A percentile compares a stretch with the other conserved stretches of the same genome.
phyloP scores from a whole-genome alignment of 2,113 vertebrate genomes.

The Cranoglanis bouderius region DNA sequence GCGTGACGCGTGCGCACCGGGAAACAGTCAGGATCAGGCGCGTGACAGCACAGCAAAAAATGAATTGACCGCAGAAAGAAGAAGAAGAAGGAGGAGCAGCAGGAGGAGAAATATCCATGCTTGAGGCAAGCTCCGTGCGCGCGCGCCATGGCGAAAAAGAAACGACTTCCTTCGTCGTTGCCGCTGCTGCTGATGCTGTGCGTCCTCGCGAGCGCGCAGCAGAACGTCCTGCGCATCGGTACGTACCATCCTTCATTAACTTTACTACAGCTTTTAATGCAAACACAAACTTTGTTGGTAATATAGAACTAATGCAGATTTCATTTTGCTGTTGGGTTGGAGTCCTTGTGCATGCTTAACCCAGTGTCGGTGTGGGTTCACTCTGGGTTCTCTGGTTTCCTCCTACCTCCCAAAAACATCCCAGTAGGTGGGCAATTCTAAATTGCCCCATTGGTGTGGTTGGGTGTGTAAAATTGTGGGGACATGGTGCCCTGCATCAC shows the following conservation, averaged over 20 bases:
- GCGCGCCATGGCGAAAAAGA: slow-evolving; percentile 10
- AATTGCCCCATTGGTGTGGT: not conserved
- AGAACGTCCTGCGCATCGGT: slow-evolving; percentile 45
- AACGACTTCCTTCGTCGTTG: not conserved
- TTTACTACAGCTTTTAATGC: not conserved
- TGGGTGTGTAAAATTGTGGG: not conserved
- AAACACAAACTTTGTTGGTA: too few species aligned
- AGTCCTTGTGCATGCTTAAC: not conserved
- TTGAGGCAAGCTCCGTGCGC: not conserved
- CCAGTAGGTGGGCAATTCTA: not conserved
- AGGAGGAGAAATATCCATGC: not conserved
- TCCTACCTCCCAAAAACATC: not conserved
- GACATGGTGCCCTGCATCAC: not conserved
- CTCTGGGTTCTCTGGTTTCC: not conserved
- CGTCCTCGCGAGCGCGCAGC: slow-evolving; percentile 34
- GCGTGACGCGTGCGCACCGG: not conserved
- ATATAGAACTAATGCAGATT: not conserved
- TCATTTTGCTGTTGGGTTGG: not conserved
- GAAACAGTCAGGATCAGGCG: not conserved
- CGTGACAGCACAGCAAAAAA: not conserved
- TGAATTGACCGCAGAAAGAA: not conserved
- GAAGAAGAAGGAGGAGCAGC: not conserved
- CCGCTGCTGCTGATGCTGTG: slow-evolving; percentile 5
- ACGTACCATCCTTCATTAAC: not conserved
- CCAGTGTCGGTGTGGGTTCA: not conserved